Evolutionary conservation across 2,888 invertebrate genomes (phyloP).

Genomic region (Sinodicranocentrus sp.): DNA sequence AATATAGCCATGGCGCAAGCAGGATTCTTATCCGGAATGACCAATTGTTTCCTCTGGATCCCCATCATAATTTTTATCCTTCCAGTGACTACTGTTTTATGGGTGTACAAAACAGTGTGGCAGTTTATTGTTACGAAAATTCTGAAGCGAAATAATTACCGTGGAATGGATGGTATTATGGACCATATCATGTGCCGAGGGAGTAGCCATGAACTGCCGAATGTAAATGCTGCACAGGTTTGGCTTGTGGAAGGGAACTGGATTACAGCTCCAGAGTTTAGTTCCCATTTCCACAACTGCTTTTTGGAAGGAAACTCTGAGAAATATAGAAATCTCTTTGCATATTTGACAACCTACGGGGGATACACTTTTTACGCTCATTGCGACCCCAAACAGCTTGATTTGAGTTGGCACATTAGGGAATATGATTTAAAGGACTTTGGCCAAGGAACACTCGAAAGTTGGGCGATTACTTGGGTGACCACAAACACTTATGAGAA

Average conservation of each 20-base stretch:
- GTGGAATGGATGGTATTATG: slow-evolving; percentile 17
- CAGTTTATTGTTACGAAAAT: slow-evolving; percentile 30
- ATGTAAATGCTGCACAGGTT: slow-evolving; percentile 54
- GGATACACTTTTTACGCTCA: slow-evolving; percentile 51
- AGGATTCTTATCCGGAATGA: neutral
- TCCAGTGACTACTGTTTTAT: neutral
- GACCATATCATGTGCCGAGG: slow-evolving; percentile 48
- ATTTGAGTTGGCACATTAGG: slow-evolving; percentile 61
- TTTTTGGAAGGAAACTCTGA: slow-evolving; percentile 50
- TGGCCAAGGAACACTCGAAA: slow-evolving; percentile 53
- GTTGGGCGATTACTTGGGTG: slow-evolving; percentile 65
- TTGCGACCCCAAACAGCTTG: slow-evolving; percentile 45
- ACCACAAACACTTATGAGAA: slow-evolving; percentile 53
- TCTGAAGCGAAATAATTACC: slow-evolving; percentile 25
- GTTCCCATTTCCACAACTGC: slow-evolving; percentile 59
- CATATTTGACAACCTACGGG: slow-evolving; percentile 51
- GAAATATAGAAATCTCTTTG: slow-evolving; percentile 62
- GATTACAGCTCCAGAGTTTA: slow-evolving; percentile 54
- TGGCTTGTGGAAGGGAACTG: slow-evolving; percentile 59
- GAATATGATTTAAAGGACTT: slow-evolving; percentile 34
- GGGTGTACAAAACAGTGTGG: slow-evolving; percentile 18
- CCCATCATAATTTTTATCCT: slow-evolving; percentile 9
- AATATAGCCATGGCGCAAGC: neutral
- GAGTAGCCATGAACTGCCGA: slow-evolving; percentile 29
- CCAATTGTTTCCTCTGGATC: slow-evolving; percentile 27